A percentile compares a stretch with the other conserved stretches of the same genome.
These are phyloP conservation scores for Oriolus oriolus DNA, from an alignment of 2,113 vertebrate species.

Conservation along the genomic window DNA sequence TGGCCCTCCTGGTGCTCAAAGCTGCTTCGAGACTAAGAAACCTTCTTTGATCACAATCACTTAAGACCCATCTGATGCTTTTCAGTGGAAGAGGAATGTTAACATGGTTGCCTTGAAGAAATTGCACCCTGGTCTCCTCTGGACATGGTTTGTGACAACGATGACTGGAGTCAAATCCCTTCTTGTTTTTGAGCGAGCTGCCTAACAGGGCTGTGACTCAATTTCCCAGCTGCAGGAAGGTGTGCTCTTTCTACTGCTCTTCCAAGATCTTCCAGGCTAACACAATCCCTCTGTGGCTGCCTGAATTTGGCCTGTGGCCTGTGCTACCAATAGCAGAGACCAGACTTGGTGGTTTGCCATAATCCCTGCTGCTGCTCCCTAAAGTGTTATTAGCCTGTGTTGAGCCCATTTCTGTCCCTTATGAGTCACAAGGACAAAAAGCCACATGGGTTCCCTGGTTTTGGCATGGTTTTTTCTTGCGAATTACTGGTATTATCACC, in stretches of 20 bases:
- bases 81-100: background rate
- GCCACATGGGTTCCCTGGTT: background rate
- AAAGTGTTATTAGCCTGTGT: background rate
- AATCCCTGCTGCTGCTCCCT: slow-evolving; percentile 9
- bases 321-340: background rate
- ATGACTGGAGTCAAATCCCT: background rate
- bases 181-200: background rate
- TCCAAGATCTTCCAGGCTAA: background rate
- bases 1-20: rapidly evolving
- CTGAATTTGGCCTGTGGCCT: background rate
- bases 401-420: background rate
- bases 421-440: background rate
- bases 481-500: background rate
- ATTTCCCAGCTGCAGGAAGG: background rate
- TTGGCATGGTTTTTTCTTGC: background rate
- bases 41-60: background rate
- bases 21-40: rapidly evolving
- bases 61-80: background rate
- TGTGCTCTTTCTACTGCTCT: background rate
- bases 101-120: background rate
- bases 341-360: background rate
- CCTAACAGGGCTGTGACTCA: background rate
- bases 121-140: background rate
- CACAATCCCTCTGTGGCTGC: background rate
- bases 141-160: rapidly evolving